A percentile compares a stretch with the other conserved stretches of the same genome.
Evolutionary conservation across 2,888 invertebrate species (phyloP).

Genomic region (Hydriomena furcata): DNA sequence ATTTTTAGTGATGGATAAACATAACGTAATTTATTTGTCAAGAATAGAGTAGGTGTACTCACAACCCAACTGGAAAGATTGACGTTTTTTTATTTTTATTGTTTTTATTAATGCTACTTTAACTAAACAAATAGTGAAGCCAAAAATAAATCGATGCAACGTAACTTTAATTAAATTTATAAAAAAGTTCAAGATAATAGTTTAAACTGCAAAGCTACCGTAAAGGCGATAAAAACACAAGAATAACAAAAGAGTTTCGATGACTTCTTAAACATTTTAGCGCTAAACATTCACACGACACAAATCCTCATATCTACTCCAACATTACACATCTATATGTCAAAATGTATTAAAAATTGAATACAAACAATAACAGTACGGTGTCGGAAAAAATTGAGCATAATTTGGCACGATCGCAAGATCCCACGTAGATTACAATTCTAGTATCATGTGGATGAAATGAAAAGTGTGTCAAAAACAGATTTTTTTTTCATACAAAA

Average conservation of each 20-base stretch:
- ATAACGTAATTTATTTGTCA: neutral
- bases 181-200: slow-evolving; percentile 4
- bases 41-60: neutral
- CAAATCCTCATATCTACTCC: slow-evolving; percentile 39
- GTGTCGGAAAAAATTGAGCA: slow-evolving; percentile 70
- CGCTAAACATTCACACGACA: slow-evolving; percentile 44
- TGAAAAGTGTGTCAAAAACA: slow-evolving; percentile 11
- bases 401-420: slow-evolving; percentile 65
- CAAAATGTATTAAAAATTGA: slow-evolving; percentile 46
- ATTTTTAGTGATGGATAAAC: neutral
- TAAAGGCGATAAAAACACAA: slow-evolving; percentile 27
- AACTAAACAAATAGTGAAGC: slow-evolving; percentile 8
- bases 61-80: slow-evolving; percentile 14
- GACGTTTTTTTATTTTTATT: slow-evolving; percentile 1
- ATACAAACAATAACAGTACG: slow-evolving; percentile 50
- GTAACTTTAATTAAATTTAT: slow-evolving; percentile 1
- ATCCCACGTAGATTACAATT: slow-evolving; percentile 42
- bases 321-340: slow-evolving; percentile 41
- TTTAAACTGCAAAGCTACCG: slow-evolving; percentile 11
- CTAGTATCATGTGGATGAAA: slow-evolving; percentile 37
- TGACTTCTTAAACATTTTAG: slow-evolving; percentile 27
- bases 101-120: slow-evolving; percentile 1
- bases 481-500: slow-evolving; percentile 20
- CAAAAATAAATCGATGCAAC: slow-evolving; percentile 22
- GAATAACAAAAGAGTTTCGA: slow-evolving; percentile 32